Evolutionary conservation across 1,140 invertebrate species (phyloP).

Genomic region (Drosophila ogumai): DNA sequence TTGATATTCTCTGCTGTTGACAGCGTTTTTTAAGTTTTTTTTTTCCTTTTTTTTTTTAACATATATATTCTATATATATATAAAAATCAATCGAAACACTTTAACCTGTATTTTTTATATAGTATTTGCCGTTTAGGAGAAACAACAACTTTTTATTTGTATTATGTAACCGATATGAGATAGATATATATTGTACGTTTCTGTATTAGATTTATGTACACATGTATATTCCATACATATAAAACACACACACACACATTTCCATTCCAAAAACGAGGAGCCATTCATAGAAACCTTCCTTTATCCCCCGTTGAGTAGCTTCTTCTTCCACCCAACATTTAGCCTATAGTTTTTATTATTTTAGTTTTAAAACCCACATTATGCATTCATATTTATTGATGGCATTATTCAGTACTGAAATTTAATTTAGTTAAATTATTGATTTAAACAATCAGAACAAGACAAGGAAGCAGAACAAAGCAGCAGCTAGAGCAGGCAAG

Average conservation of each 20-base stretch:
- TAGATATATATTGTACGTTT: constrained; percentile 31
- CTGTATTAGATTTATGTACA: constrained; percentile 33
- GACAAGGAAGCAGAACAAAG: constrained; percentile 31
- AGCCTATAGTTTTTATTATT: constrained; percentile 22
- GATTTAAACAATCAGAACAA: constrained; percentile 41
- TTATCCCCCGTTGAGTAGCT: constrained; percentile 17
- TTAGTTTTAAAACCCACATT: constrained; percentile 6
- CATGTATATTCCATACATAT: constrained; percentile 39
- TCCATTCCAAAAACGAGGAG: constrained; percentile 65
- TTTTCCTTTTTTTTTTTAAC: not conserved
- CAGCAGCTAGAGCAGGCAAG: constrained; percentile 36
- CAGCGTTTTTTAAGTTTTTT: not conserved
- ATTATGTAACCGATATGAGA: constrained; percentile 52
- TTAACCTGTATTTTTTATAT: constrained; percentile 76
- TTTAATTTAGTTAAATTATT: constrained; percentile 64
- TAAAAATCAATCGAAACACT: constrained; percentile 10
- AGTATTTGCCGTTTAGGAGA: constrained; percentile 54
- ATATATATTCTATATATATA: not conserved
- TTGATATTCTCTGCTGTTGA: constrained; percentile 1
- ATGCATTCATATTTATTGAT: constrained; percentile 36
- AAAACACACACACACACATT: constrained; percentile 38
- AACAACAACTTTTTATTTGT: constrained; percentile 47
- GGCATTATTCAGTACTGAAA: constrained; percentile 67
- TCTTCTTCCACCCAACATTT: constrained; percentile 25
- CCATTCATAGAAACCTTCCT: constrained; percentile 3